phyloP scores from a whole-genome alignment of 2,797 vertebrate genomes.

The Carapus acus region DNA sequence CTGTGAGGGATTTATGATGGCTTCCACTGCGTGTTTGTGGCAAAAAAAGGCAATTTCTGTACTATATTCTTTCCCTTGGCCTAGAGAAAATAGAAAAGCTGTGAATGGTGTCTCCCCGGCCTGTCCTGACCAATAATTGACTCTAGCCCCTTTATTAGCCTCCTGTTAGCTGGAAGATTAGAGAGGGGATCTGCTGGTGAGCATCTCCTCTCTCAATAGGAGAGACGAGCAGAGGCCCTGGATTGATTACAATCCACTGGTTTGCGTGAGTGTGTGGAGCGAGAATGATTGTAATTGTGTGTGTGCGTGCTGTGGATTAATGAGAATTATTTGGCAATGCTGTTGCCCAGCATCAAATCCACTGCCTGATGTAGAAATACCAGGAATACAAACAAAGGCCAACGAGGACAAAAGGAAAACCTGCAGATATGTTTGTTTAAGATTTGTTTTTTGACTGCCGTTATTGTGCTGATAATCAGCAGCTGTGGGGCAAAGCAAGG shows the following conservation, averaged over 20 bases:
- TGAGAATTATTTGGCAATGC: not conserved
- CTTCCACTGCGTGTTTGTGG: not conserved
- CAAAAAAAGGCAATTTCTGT: slow-evolving; percentile 5
- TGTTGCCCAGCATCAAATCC: not conserved
- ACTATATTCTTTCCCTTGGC: not conserved
- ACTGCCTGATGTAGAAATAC: not conserved
- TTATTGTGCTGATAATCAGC: no score
- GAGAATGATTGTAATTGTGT: not conserved
- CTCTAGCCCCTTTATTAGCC: slow-evolving; percentile 39
- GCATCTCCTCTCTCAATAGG: slow-evolving; percentile 42
- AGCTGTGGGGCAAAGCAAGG: no score
- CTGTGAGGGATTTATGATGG: not conserved
- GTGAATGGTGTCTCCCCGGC: slow-evolving; percentile 1
- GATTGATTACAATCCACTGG: slow-evolving; percentile 19
- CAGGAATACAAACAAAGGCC: no score
- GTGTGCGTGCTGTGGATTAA: not conserved
- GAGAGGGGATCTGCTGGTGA: slow-evolving; percentile 26
- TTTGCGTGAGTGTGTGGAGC: not conserved
- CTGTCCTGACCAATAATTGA: slow-evolving; percentile 40
- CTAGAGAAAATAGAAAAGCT: slow-evolving; percentile 15
- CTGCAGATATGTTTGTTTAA: no score
- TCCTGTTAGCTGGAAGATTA: slow-evolving; percentile 39
- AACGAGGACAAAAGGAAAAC: no score
- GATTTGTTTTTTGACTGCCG: no score
- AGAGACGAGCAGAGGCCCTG: slow-evolving; percentile 17